These are phyloP conservation scores for Lasioglossum villosulum DNA, from an alignment of 2,888 invertebrate genomes.

Conservation along the genomic window DNA sequence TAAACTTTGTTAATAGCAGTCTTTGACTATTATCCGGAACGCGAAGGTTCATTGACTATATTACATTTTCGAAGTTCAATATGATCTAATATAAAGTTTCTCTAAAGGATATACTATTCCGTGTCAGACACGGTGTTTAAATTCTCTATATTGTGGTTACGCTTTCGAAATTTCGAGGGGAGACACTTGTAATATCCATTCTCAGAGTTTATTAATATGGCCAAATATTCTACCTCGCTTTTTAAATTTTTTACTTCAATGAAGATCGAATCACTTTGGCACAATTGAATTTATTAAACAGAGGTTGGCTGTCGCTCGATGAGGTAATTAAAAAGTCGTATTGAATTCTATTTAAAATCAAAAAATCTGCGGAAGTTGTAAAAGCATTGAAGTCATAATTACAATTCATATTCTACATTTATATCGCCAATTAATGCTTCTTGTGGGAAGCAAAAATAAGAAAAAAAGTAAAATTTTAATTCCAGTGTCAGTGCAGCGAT, in stretches of 20 bases:
- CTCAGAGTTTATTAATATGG: neutral
- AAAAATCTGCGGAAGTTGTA: too few relatives aligned
- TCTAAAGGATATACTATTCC: neutral
- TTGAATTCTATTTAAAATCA: too few relatives aligned
- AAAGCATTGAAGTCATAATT: too few relatives aligned
- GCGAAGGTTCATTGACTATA: neutral
- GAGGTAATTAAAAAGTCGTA: too few relatives aligned
- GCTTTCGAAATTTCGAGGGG: neutral
- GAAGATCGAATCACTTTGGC: neutral
- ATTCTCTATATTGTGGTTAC: neutral
- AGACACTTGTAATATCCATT: neutral
- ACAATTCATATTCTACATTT: too few relatives aligned
- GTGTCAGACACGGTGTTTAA: neutral
- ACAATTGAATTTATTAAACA: neutral
- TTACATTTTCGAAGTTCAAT: conserved; percentile 1
- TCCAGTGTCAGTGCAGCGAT: too few relatives aligned
- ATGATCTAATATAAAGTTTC: neutral
- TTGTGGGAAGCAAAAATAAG: too few relatives aligned
- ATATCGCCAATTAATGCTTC: too few relatives aligned
- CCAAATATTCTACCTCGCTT: neutral
- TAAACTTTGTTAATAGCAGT: neutral
- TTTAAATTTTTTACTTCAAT: neutral
- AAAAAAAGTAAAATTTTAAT: too few relatives aligned
- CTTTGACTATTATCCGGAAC: conserved; percentile 1
- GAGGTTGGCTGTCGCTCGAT: neutral